Conservation (phyloP, 2,113 vertebrate genomes). For the Hystrix brachyura region DNA sequence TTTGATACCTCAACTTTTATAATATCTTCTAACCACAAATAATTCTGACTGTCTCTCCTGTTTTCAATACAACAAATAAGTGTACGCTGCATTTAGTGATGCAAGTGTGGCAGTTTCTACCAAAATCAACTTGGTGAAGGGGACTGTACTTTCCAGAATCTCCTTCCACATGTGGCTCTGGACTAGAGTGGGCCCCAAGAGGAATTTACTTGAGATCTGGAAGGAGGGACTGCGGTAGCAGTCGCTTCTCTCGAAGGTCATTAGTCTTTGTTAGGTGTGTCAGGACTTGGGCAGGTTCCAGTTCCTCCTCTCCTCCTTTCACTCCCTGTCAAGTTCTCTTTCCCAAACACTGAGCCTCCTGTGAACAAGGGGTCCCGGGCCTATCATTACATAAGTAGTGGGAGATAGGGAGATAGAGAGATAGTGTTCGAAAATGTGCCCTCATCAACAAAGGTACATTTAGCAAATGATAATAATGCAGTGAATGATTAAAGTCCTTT, state of each 20-base stretch:
- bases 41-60: background rate
- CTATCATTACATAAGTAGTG: background rate
- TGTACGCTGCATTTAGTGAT: background rate
- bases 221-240: background rate
- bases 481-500: background rate
- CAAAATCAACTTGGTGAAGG: accelerated
- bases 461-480: background rate
- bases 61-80: background rate
- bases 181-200: background rate
- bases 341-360: background rate
- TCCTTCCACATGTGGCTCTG: background rate
- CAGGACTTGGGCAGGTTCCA: background rate
- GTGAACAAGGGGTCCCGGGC: background rate
- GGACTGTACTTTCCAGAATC: slow-evolving; percentile 43
- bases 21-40: slow-evolving; percentile 20
- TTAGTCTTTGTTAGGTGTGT: background rate
- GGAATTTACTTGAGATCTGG: background rate
- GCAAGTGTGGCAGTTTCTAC: background rate
- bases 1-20: slow-evolving; percentile 32
- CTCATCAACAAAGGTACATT: background rate
- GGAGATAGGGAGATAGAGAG: background rate
- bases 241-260: background rate
- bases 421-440: background rate
- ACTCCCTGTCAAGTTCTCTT: background rate
- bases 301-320: background rate